These are phyloP conservation scores for Amphipyra berbera DNA, from an alignment of 2,888 invertebrate genomes.

Conservation along the genomic window DNA sequence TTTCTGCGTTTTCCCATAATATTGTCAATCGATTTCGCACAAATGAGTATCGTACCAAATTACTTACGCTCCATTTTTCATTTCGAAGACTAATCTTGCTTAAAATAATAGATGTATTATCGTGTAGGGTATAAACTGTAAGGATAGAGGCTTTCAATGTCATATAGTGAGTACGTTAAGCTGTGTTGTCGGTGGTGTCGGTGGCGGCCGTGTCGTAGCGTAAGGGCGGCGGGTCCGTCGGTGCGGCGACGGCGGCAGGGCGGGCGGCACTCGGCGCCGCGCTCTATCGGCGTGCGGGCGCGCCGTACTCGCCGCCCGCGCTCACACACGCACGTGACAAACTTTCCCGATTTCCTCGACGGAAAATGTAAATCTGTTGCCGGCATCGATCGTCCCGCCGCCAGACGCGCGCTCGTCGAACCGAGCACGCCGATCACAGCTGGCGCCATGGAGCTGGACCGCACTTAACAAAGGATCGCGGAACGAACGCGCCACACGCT, in stretches of 20 bases:
- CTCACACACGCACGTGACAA: constrained; percentile 82
- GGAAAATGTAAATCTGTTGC: constrained; percentile 89
- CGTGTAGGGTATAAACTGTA: constrained; percentile 17
- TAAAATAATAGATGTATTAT: constrained; percentile 17
- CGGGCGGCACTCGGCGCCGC: constrained; percentile 88
- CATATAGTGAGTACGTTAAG: constrained; percentile 72
- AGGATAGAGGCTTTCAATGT: constrained; percentile 60
- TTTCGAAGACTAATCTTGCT: constrained; percentile 20
- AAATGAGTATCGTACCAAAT: constrained; percentile 35
- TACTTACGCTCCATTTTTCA: constrained; percentile 19
- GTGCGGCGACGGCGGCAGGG: constrained; percentile 74
- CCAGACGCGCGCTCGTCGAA: constrained; percentile 81
- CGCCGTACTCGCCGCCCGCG: constrained; percentile 83
- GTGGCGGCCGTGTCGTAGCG: constrained; percentile 32
- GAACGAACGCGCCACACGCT: constrained; percentile 68
- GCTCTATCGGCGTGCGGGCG: constrained; percentile 88
- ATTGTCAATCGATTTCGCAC: constrained; percentile 57
- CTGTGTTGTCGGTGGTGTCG: constrained; percentile 50
- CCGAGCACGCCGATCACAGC: constrained; percentile 84
- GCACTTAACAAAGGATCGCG: constrained; percentile 83
- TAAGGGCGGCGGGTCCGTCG: constrained; percentile 56
- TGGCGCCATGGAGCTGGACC: constrained; percentile 85
- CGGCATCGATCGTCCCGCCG: constrained; percentile 86
- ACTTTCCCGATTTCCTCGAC: constrained; percentile 88
- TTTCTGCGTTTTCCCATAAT: constrained; percentile 65